Conservation (phyloP, 2,888 invertebrate species). For the Apeira syringaria region DNA sequence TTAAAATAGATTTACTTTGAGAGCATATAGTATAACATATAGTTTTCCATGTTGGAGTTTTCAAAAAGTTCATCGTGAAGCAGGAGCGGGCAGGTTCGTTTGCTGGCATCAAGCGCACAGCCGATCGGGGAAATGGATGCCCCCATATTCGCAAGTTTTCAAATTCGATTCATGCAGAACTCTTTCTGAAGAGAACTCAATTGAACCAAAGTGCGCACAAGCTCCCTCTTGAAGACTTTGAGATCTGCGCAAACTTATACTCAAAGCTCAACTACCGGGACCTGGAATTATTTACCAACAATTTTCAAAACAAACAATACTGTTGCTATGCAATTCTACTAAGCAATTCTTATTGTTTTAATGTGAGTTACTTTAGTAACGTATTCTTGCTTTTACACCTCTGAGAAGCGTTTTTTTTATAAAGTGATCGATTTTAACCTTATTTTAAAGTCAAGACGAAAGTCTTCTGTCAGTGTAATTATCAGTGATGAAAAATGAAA, state of each 20-base stretch:
- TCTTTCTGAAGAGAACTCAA: conserved; percentile 53
- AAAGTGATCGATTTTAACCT: too few species aligned
- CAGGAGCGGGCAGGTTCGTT: conserved; percentile 30
- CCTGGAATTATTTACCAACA: too few species aligned
- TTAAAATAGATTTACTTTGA: conserved; percentile 13
- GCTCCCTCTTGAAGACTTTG: conserved; percentile 54
- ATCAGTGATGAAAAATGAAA: too few species aligned
- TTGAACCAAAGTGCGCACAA: conserved; percentile 54
- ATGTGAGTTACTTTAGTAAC: too few species aligned
- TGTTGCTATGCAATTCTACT: too few species aligned
- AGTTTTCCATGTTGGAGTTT: conserved; percentile 20
- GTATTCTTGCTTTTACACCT: too few species aligned
- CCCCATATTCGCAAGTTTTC: conserved; percentile 59
- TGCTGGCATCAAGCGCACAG: conserved; percentile 16
- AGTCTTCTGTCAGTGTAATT: too few species aligned
- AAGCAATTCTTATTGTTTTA: too few species aligned
- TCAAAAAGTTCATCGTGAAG: conserved; percentile 32
- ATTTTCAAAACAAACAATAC: conserved; percentile 51
- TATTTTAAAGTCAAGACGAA: too few species aligned
- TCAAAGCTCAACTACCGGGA: conserved; percentile 46
- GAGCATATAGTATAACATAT: too few species aligned
- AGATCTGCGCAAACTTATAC: conserved; percentile 54
- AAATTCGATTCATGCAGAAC: conserved; percentile 56
- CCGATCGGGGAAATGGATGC: conserved; percentile 37
- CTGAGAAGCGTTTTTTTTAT: too few species aligned